A percentile compares a stretch with the other conserved stretches of the same genome.
Conservation (phyloP, 1,140 invertebrate genomes). For the Heliconius hewitsoni region DNA sequence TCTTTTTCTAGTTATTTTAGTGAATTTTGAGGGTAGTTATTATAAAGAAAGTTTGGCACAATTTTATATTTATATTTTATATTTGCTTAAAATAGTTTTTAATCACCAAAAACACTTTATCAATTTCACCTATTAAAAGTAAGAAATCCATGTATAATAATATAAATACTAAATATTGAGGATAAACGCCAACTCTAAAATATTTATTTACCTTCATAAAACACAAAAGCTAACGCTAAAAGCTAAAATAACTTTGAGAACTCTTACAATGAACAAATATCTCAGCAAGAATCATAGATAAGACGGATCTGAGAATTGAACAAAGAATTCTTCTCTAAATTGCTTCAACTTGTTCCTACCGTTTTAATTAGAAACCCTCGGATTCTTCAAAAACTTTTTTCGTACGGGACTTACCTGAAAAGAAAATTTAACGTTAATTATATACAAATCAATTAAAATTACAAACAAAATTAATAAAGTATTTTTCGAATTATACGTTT, state of each 20-base stretch:
- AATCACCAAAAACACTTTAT: too few species aligned
- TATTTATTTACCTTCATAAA: not conserved
- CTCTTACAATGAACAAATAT: conserved; percentile 6
- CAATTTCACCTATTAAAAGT: too few species aligned
- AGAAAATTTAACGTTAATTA: conserved; percentile 42
- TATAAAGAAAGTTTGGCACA: too few species aligned
- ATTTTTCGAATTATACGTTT: too few species aligned
- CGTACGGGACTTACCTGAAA: conserved; percentile 52
- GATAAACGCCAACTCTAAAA: not conserved
- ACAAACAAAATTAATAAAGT: not conserved
- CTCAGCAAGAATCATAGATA: conserved; percentile 20
- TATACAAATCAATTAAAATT: conserved; percentile 30
- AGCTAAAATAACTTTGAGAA: not conserved
- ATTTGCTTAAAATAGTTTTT: too few species aligned
- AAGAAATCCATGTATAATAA: too few species aligned
- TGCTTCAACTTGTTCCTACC: conserved; percentile 43
- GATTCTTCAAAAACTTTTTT: conserved; percentile 43
- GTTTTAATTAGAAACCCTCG: conserved; percentile 51
- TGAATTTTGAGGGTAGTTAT: too few species aligned
- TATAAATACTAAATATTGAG: too few species aligned
- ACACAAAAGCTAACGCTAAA: not conserved
- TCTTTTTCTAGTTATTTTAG: not conserved
- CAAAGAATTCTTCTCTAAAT: conserved; percentile 44
- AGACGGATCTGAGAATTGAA: conserved; percentile 32
- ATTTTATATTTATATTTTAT: too few species aligned